Evolutionary conservation across 2,888 invertebrate species (phyloP), one percentile per base, ranked within the genome.

Genomic region (Drosophila recens): DNA sequence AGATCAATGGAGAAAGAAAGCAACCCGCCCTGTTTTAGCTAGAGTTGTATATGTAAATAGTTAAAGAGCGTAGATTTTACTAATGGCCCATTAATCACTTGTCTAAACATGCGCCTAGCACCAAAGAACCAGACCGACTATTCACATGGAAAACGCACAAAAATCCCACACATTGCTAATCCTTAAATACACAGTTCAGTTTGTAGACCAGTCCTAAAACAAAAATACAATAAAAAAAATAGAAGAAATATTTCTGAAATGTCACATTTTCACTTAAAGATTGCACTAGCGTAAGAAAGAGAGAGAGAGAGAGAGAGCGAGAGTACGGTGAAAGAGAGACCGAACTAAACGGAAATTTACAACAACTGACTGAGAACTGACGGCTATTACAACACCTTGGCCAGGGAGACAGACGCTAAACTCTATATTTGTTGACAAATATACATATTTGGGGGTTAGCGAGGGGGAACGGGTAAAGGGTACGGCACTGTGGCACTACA

Each of bases 141-240:
- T 67, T 76, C 75, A 74, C 79, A 75, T 67, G 61, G 63, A 75
- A 68, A 62, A 66, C 64, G 54, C 54, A 54, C 82, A 71, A 82
- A 84, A 89, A 72, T 84, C 84, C 84, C 89, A 84, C 84, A 87
- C 79, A 83, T 79, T 74, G 89, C 74, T 84, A 87, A 84, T 87
- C 89, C 89, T 74, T 76, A 65, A 69, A 40, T 59, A 83, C 67
- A 79, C 71, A 73, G 43, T 61, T 67, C 42, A 56, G 40, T 58
- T 63, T 75, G 63, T 74, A 40, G 58, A 73, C 54, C 69, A 75
- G 63, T 57, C 45, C 45, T 33, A 72, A 63, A 53, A 38, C 46
- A 51, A 59, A 62, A 66, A 58, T 48, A 58, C 67, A 23, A 65
- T n/a, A 30, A 51, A 45, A 51, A 45, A 46, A 10, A 38, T 65